phyloP scores from a whole-genome alignment of 2,888 invertebrate species.

The Stenoptilia bipunctidactyla region DNA sequence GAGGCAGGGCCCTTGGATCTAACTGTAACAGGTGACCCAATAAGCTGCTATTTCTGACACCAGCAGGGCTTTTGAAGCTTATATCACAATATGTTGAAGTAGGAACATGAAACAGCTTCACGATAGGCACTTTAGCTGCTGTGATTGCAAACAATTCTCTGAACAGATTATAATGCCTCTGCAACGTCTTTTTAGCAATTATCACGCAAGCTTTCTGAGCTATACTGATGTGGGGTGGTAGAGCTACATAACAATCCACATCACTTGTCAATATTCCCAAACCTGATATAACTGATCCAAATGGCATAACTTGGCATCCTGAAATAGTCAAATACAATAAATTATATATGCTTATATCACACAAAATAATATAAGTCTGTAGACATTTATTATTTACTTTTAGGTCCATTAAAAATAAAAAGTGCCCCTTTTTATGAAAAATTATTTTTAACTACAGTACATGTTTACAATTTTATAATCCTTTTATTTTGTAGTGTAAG shows the following conservation, averaged over 20 bases:
- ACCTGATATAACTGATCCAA: conserved; percentile 81
- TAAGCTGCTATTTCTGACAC: conserved; percentile 76
- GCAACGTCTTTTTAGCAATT: conserved; percentile 41
- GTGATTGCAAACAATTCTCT: conserved; percentile 72
- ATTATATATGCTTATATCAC: conserved; percentile 1
- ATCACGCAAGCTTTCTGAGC: conserved; percentile 18
- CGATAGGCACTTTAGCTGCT: conserved; percentile 80
- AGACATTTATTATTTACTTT: too few species aligned
- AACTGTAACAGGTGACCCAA: conserved; percentile 63
- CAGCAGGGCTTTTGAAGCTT: conserved; percentile 76
- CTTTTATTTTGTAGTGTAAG: too few species aligned
- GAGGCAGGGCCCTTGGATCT: conserved; percentile 64
- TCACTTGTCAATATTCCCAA: conserved; percentile 79
- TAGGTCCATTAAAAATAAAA: too few species aligned
- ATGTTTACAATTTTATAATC: too few species aligned
- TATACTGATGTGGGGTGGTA: conserved; percentile 25
- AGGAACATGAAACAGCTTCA: conserved; percentile 75
- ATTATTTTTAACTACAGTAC: too few species aligned
- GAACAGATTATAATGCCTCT: conserved; percentile 41
- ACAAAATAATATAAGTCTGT: too few species aligned
- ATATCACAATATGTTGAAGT: conserved; percentile 77
- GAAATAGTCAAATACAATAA: too few species aligned
- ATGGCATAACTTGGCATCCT: conserved; percentile 60
- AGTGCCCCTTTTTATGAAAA: too few species aligned
- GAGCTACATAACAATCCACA: conserved; percentile 75